Evolutionary conservation across 2,113 vertebrate genomes (phyloP).

Genomic region (Hepsetus odoe): DNA sequence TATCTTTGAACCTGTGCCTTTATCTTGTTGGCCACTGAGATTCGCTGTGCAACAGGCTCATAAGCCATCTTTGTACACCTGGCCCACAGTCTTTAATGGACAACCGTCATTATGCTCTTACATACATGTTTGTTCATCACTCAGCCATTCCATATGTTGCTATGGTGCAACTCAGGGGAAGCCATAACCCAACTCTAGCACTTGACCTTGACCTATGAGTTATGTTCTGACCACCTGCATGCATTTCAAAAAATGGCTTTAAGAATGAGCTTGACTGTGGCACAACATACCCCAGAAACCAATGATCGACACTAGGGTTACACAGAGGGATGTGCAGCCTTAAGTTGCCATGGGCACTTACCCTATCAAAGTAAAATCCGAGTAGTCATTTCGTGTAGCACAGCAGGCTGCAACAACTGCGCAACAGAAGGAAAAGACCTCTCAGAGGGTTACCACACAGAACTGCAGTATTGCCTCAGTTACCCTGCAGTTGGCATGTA

Average conservation of each 20-base stretch:
- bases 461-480: constrained; percentile 1
- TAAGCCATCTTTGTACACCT: too few relatives aligned
- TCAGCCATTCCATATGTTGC: neutral
- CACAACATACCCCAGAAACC: neutral
- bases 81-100: too few relatives aligned
- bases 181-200: neutral
- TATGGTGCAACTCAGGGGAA: neutral
- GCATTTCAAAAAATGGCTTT: neutral
- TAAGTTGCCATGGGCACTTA: constrained; percentile 35
- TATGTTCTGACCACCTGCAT: neutral
- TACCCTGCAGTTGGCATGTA: constrained; percentile 7
- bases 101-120: neutral
- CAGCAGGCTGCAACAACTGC: constrained; percentile 1
- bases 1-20: too few relatives aligned
- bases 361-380: constrained; percentile 19
- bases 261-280: constrained; percentile 1
- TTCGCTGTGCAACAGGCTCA: too few relatives aligned
- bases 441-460: constrained; percentile 18
- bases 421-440: neutral
- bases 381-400: constrained; percentile 2
- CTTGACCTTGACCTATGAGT: neutral
- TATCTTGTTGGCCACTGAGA: too few relatives aligned
- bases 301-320: constrained; percentile 10
- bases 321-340: constrained; percentile 24
- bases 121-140: neutral